Evolutionary conservation across 2,113 vertebrate species (phyloP).

Genomic region (Paramormyrops kingsleyae): DNA sequence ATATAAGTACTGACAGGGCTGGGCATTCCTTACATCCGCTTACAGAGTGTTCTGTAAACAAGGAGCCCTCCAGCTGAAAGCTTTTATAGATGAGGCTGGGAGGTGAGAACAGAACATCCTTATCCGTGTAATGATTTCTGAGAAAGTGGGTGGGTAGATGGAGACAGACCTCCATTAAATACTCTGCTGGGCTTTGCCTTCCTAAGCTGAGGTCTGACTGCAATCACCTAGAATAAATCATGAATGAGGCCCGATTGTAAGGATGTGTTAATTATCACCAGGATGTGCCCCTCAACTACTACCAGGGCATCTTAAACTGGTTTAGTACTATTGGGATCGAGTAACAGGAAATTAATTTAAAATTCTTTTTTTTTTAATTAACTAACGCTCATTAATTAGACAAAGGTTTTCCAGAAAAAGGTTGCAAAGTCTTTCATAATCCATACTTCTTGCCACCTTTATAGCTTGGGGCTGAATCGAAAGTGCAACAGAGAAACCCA

Average conservation of each 20-base stretch:
- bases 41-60: neutral
- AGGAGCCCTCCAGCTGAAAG: neutral
- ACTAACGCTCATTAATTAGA: neutral
- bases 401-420: neutral
- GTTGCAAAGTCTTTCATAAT: neutral
- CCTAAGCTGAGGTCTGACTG: neutral
- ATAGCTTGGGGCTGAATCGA: neutral
- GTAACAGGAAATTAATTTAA: neutral
- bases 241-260: neutral
- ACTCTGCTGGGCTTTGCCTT: neutral
- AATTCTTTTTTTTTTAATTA: neutral
- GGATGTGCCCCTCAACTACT: neutral
- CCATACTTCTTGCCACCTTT: neutral
- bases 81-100: neutral
- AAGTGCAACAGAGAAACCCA: neutral
- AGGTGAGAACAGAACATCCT: neutral
- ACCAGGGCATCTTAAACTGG: neutral
- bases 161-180: neutral
- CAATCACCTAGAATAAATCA: neutral
- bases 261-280: neutral
- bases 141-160: neutral
- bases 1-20: neutral
- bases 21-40: neutral
- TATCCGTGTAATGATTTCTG: neutral
- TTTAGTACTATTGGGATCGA: neutral